Percentiles rank a stretch among this genome's conserved stretches.
Evolutionary conservation across 2,888 invertebrate genomes (phyloP).

Genomic region (Priocnemis perturbator): DNA sequence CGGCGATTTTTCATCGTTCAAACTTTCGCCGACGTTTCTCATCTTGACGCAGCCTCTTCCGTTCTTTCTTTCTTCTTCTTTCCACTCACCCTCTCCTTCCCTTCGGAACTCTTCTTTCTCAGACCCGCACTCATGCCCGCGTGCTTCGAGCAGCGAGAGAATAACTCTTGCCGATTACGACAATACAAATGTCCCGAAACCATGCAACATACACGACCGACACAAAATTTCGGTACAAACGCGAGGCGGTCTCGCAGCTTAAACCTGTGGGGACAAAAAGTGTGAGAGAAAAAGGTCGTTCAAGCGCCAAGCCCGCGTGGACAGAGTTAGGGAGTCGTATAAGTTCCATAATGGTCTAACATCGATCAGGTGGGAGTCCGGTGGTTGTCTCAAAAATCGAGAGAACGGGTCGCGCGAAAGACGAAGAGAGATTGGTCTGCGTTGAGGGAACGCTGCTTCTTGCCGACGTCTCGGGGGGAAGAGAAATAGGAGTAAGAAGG

Average conservation of each 20-base stretch:
- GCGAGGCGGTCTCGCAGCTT: too few relatives aligned
- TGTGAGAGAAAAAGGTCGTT: neutral
- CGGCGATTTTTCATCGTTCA: constrained; percentile 32
- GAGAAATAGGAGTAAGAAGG: constrained; percentile 16
- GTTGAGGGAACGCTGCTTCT: too few relatives aligned
- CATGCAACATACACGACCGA: too few relatives aligned
- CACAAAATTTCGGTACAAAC: too few relatives aligned
- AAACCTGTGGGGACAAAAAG: too few relatives aligned
- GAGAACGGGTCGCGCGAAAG: neutral
- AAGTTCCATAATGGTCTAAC: constrained; percentile 4
- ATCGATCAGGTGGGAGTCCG: constrained; percentile 1
- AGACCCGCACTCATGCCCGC: neutral
- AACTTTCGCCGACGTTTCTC: constrained; percentile 31
- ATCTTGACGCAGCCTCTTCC: constrained; percentile 26
- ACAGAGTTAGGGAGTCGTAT: neutral
- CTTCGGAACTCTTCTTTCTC: neutral
- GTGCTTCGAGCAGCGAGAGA: neutral
- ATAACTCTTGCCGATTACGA: neutral
- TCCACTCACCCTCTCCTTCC: neutral
- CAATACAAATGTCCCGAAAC: neutral
- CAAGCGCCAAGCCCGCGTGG: neutral
- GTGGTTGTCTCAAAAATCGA: neutral
- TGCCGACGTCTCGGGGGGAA: constrained; percentile 2
- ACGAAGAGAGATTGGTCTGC: constrained; percentile 1
- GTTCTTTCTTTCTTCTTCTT: constrained; percentile 9